Percentiles rank a stretch among this genome's conserved stretches.
Evolutionary conservation across 2,888 invertebrate genomes (phyloP).

Genomic region (Microctonus hyperodae): DNA sequence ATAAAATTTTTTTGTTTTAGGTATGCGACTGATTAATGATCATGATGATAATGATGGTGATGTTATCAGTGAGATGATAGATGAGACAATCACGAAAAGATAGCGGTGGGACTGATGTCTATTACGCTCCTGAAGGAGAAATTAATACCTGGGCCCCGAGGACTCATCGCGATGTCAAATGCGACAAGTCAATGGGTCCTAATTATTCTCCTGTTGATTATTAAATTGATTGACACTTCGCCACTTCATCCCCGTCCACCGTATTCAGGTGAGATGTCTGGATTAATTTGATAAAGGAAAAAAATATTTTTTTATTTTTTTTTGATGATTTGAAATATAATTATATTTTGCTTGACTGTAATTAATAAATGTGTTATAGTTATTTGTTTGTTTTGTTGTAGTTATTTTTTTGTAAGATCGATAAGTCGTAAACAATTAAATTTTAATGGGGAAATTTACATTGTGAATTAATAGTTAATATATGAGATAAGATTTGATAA

Average conservation of each 20-base stretch:
- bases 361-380: too few relatives aligned
- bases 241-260: constrained; percentile 55
- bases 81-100: constrained; percentile 51
- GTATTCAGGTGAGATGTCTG: constrained; percentile 48
- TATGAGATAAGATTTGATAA: too few relatives aligned
- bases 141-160: constrained; percentile 41
- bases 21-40: constrained; percentile 53
- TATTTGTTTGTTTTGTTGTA: too few relatives aligned
- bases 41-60: too few relatives aligned
- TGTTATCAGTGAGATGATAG: constrained; percentile 50
- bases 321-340: too few relatives aligned
- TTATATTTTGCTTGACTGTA: too few relatives aligned
- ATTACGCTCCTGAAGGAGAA: constrained; percentile 40
- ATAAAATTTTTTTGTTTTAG: constrained; percentile 30
- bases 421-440: too few relatives aligned
- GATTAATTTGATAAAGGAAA: too few relatives aligned
- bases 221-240: constrained; percentile 49
- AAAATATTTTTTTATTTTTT: too few relatives aligned
- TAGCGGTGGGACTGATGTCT: constrained; percentile 48
- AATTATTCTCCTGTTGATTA: constrained; percentile 38
- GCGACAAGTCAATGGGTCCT: constrained; percentile 40
- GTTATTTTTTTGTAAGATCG: too few relatives aligned
- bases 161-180: constrained; percentile 38
- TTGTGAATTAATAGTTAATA: too few relatives aligned
- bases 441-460: too few relatives aligned